A percentile compares a stretch with the other conserved stretches of the same genome.
Evolutionary conservation across 2,888 invertebrate species (phyloP).

Genomic region (Drosophila ezoana): DNA sequence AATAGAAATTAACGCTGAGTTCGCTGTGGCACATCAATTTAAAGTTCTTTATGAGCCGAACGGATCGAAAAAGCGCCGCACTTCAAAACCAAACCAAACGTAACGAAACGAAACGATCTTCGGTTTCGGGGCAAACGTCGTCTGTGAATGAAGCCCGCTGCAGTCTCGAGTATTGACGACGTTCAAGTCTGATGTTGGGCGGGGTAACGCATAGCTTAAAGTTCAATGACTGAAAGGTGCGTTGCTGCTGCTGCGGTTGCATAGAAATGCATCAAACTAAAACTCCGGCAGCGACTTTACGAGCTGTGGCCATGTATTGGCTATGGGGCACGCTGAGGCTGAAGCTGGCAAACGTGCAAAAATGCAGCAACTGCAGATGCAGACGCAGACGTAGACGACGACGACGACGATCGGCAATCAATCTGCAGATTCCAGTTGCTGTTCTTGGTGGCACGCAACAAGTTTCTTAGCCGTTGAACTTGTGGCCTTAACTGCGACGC

Average conservation of each 20-base stretch:
- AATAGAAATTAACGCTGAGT: slow-evolving; percentile 16
- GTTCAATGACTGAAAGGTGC: slow-evolving; percentile 78
- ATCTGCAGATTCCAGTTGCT: slow-evolving; percentile 75
- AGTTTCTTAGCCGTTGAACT: slow-evolving; percentile 70
- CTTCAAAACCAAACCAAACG: slow-evolving; percentile 38
- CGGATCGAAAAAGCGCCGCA: slow-evolving; percentile 53
- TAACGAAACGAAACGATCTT: slow-evolving; percentile 27
- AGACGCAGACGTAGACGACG: slow-evolving; percentile 16
- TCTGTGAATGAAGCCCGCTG: slow-evolving; percentile 52
- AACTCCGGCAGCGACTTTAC: slow-evolving; percentile 43
- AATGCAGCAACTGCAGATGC: slow-evolving; percentile 57
- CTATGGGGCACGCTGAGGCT: slow-evolving; percentile 3
- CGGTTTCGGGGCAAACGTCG: slow-evolving; percentile 24
- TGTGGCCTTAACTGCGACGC: slow-evolving; percentile 62
- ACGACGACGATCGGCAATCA: slow-evolving; percentile 71
- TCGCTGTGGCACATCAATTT: slow-evolving; percentile 58
- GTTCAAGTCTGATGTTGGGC: slow-evolving; percentile 33
- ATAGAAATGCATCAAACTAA: slow-evolving; percentile 69
- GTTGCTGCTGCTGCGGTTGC: slow-evolving; percentile 43
- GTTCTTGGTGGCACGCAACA: slow-evolving; percentile 65
- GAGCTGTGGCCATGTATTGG: slow-evolving; percentile 14
- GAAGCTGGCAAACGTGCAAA: slow-evolving; percentile 68
- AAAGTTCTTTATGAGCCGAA: slow-evolving; percentile 58
- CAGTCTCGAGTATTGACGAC: slow-evolving; percentile 48
- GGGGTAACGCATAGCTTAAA: slow-evolving; percentile 72